Evolutionary conservation across 2,888 invertebrate genomes (phyloP).

Genomic region (Spodoptera littoralis): DNA sequence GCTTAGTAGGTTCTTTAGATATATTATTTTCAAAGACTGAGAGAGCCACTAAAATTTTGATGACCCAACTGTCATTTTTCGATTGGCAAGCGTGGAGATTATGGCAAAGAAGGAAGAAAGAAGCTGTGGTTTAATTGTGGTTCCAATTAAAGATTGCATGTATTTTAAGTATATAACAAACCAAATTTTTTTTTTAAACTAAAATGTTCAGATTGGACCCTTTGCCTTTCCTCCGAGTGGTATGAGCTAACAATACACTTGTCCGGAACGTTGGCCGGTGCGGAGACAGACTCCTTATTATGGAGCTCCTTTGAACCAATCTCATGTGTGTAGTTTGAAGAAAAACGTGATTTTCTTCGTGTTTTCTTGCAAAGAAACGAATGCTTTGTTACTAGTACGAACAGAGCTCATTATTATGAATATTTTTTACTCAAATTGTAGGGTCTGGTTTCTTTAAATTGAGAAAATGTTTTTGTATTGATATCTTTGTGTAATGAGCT

Average conservation of each 20-base stretch:
- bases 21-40: too few species aligned
- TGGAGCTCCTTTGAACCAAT: conserved; percentile 46
- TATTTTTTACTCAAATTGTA: neutral
- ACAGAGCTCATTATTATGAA: neutral
- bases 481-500: neutral
- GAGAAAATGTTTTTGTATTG: neutral
- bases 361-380: conserved; percentile 32
- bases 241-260: conserved; percentile 41
- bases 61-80: too few species aligned
- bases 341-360: conserved; percentile 38
- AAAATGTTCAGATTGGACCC: conserved; percentile 2
- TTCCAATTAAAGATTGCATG: too few species aligned
- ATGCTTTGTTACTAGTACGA: conserved; percentile 7
- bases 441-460: neutral
- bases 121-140: too few species aligned
- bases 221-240: neutral
- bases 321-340: conserved; percentile 32
- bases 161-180: too few species aligned
- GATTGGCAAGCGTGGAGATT: too few species aligned
- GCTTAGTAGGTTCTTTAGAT: too few species aligned
- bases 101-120: too few species aligned
- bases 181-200: too few species aligned
- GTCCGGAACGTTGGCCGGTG: conserved; percentile 49
- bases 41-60: too few species aligned
- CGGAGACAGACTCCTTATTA: conserved; percentile 51